phyloP scores from a whole-genome alignment of 2,797 vertebrate genomes.

The Helostoma temminkii region DNA sequence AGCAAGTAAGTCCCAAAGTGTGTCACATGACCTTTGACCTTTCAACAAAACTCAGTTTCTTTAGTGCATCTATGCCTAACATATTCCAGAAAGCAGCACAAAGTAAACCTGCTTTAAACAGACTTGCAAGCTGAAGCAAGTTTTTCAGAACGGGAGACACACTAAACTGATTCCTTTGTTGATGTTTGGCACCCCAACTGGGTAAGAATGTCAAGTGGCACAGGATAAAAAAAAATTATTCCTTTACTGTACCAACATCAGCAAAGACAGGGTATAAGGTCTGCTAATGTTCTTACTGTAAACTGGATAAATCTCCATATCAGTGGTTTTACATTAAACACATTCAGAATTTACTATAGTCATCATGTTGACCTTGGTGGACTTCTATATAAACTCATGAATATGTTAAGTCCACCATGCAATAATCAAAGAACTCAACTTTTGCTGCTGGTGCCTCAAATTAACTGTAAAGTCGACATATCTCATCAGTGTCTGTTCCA shows the following conservation, averaged over 20 bases:
- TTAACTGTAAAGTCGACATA: constrained; percentile 52
- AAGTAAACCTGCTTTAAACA: constrained; percentile 26
- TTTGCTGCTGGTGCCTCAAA: constrained; percentile 36
- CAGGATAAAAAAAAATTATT: constrained; percentile 19
- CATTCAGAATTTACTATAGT: neutral
- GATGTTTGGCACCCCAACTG: constrained; percentile 51
- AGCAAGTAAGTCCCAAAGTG: constrained; percentile 17
- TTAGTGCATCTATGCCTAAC: constrained; percentile 11
- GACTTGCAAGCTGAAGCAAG: constrained; percentile 12
- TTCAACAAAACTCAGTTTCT: constrained; percentile 28
- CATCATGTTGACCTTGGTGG: constrained; percentile 17
- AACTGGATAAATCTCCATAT: constrained; percentile 11
- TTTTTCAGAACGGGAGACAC: constrained; percentile 25
- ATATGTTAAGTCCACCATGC: constrained; percentile 17
- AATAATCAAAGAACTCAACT: constrained; percentile 20
- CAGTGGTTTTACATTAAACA: constrained; percentile 7
- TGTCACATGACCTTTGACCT: constrained; percentile 61
- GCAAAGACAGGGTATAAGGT: constrained; percentile 4
- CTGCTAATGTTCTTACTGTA: constrained; percentile 13
- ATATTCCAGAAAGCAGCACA: constrained; percentile 23
- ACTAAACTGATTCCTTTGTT: constrained; percentile 42
- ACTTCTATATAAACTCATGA: constrained; percentile 28
- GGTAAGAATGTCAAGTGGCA: constrained; percentile 47
- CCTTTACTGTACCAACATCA: constrained; percentile 21
- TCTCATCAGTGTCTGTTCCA: constrained; percentile 36